Base-by-base conservation (phyloP, 2,888 invertebrate species). In the Ormyrus thymus region DNA sequence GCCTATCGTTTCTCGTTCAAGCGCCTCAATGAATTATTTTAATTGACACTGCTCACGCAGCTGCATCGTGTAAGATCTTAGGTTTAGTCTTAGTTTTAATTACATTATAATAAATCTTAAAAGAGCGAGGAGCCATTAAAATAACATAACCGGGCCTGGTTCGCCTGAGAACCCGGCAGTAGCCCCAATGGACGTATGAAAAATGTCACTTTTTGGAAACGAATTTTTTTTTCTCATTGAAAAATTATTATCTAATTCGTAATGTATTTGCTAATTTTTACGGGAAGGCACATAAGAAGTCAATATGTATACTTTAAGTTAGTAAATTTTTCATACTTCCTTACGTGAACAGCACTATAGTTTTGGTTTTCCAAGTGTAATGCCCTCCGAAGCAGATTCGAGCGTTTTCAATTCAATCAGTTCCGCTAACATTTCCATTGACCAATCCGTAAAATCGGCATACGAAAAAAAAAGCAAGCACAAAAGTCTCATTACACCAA, bases 31-130 rank as follows among this genome's bases (percentile, higher is more conserved):
- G 50, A 74, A 71, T 79, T 76, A 69, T 76, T 76, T 78, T 74
- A 68, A 79, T 76, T 79, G 64, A 84, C 82, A 83, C 83, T 79
- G 73, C 82, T 83, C 81, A 84, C 83, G 82, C 83, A 84, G 83
- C 81, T 84, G 84, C 84, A 84, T 84, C 84, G 81, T 81, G 81
- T 82, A 83, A 80, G 77, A 82, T 78, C 58, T 81, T 84, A 84
- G 83, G 83, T 81, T 77, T 84, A 84, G 84, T 82, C 79, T 81
- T 83, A 83, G 83, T 62, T 66, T 79, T 75, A 64, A 74, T 78
- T 69, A 70, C 9, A 50, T 66, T 75, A 71, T 62, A 76, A 61
- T 43, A 29, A 29, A 29, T 29, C 29, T 29, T 29, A 55, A 69
- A 73, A 69, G 51, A 64, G 53, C 71, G 77, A 78, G 78, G 74